A percentile compares a stretch with the other conserved stretches of the same genome.
phyloP scores from a whole-genome alignment of 2,113 vertebrate species.

The Psilopsiagon aurifrons region DNA sequence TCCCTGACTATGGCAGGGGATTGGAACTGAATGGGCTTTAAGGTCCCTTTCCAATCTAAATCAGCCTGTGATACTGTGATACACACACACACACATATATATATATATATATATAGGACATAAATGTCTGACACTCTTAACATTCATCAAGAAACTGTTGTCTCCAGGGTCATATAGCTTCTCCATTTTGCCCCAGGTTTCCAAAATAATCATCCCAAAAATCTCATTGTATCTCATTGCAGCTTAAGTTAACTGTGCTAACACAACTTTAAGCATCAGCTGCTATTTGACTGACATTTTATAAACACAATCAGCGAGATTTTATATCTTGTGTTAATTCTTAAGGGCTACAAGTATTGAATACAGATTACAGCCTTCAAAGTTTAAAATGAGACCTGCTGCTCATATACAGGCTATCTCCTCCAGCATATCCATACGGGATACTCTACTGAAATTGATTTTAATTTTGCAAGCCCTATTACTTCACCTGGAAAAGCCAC shows the following conservation, averaged over 20 bases:
- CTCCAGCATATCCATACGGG: neutral
- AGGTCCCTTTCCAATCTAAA: neutral
- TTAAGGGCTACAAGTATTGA: neutral
- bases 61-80: neutral
- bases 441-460: constrained; percentile 10
- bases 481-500: constrained; percentile 43
- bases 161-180: neutral
- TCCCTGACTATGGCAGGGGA: neutral
- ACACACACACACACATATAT: neutral
- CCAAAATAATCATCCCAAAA: neutral
- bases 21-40: neutral
- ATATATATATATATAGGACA: neutral
- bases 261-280: neutral
- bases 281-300: constrained; percentile 1
- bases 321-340: constrained; percentile 33
- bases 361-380: neutral
- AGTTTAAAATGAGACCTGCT: neutral
- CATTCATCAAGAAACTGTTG: neutral
- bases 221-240: neutral
- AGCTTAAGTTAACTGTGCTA: neutral
- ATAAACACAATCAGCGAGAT: neutral
- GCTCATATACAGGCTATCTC: neutral
- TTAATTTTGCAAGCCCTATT: constrained; percentile 36
- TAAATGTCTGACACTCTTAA: neutral
- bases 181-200: neutral